A percentile compares a stretch with the other conserved stretches of the same genome.
Conservation (phyloP, 2,797 vertebrate genomes). For the Aplochiton taeniatus region DNA sequence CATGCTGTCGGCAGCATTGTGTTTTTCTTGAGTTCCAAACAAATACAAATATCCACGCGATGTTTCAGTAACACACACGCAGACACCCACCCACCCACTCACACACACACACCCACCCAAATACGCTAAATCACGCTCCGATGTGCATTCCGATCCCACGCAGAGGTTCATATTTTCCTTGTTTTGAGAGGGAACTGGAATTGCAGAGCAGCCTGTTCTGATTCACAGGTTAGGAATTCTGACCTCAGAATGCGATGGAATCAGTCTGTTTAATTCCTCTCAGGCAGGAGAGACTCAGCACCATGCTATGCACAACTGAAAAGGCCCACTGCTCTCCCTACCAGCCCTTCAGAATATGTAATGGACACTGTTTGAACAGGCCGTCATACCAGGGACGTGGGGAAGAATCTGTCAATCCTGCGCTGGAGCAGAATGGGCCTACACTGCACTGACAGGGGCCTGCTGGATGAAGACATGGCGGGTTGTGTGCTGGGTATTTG, state of each 20-base stretch:
- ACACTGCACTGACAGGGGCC: conserved; percentile 24
- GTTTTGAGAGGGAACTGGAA: conserved; percentile 57
- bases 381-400: too few species aligned
- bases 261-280: conserved; percentile 54
- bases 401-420: too few species aligned
- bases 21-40: conserved; percentile 54
- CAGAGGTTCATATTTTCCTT: conserved; percentile 76
- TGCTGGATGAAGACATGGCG: conserved; percentile 1
- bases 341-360: too few species aligned
- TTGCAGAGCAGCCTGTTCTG: conserved; percentile 53
- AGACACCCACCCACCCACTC: conserved; percentile 5
- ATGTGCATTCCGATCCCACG: conserved; percentile 76
- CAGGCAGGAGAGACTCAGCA: conserved; percentile 33
- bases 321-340: conserved; percentile 32
- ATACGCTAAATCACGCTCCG: conserved; percentile 11
- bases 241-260: conserved; percentile 49
- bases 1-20: conserved; percentile 39
- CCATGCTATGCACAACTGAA: conserved; percentile 47
- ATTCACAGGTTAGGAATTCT: conserved; percentile 69
- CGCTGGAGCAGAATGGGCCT: too few species aligned
- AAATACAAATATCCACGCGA: conserved; percentile 49
- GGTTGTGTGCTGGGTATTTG: conserved; percentile 26
- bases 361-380: too few species aligned
- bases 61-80: background rate
- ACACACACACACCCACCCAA: conserved; percentile 19